Evolutionary conservation across 2,888 invertebrate genomes (phyloP).

Genomic region (Lasioglossum marginatum): DNA sequence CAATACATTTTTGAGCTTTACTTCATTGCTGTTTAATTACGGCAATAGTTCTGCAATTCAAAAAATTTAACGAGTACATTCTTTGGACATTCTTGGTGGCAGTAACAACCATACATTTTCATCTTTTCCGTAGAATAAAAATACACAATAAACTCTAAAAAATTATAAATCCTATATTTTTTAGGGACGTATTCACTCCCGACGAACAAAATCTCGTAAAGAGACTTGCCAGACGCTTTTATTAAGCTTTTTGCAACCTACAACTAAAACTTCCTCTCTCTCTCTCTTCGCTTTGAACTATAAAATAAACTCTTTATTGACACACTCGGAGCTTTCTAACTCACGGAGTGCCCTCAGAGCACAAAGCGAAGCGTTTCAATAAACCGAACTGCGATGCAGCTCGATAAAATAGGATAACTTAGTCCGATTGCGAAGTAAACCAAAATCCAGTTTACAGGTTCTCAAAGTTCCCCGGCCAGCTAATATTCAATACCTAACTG

Average conservation of each 20-base stretch:
- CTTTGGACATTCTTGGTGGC: background rate
- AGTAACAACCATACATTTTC: background rate
- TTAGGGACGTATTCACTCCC: accelerated
- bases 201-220: background rate
- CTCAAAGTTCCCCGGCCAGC: background rate
- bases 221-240: background rate
- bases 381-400: background rate
- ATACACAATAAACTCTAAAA: background rate
- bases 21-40: background rate
- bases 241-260: background rate
- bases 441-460: background rate
- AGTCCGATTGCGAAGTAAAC: background rate
- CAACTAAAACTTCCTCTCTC: background rate
- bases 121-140: background rate
- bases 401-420: background rate
- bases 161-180: background rate
- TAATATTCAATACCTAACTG: background rate
- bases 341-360: background rate
- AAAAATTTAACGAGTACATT: background rate
- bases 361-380: background rate
- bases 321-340: background rate
- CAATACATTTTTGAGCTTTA: background rate
- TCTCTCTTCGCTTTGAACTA: background rate
- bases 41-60: background rate
- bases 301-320: background rate